Base-by-base conservation (phyloP, 2,113 vertebrate genomes). In the Erythrolamprus reginae region DNA sequence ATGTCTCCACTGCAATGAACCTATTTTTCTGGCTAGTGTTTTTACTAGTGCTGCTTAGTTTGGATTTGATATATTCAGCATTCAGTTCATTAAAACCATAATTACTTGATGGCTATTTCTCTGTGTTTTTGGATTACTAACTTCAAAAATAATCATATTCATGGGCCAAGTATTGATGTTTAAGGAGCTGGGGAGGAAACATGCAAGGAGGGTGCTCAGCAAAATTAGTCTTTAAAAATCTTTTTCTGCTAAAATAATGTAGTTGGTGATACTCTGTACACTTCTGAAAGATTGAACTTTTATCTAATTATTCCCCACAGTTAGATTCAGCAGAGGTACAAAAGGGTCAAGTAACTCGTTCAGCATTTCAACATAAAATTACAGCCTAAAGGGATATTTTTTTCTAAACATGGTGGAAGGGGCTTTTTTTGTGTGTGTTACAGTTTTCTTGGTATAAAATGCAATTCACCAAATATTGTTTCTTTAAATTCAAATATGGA, bases 41-140 rank as follows among this genome's bases (percentile, higher is more conserved):
- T 82, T 77, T 84, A 15, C 88, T 94, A 89, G 65, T 88, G 56
- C 38, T 93, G 90, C 90, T 92, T 77, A 38, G 42, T 86, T 89
- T 91, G 50, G 52, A 92, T 94, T 92, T 82, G 45, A 94, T 93
- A 93, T 90, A 65, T 90, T 93, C 88, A 90, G 10, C 53, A 84
- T 0, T 0, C 89, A 90, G 87, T 93, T 93, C 86, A 90, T 92
- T 94, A 95, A 93, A 70, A 90, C 50, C 92, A 83, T 92, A 95
- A 94, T 95, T 95, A 94, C 89, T 92, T 94, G 47, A 91, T 90
- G 89, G 19, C 0, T 58, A 0, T 89, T 93, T 95, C 61, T 93
- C 88, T 33, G 47, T 83, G 65, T 87, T 83, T 89, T 92, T 92
- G 65, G 77, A 91, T 88, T 52, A 52, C 38, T 93, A 58, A 89